These are phyloP conservation scores for Halictus rubicundus DNA, from an alignment of 1,140 invertebrate species.

Conservation along the genomic window DNA sequence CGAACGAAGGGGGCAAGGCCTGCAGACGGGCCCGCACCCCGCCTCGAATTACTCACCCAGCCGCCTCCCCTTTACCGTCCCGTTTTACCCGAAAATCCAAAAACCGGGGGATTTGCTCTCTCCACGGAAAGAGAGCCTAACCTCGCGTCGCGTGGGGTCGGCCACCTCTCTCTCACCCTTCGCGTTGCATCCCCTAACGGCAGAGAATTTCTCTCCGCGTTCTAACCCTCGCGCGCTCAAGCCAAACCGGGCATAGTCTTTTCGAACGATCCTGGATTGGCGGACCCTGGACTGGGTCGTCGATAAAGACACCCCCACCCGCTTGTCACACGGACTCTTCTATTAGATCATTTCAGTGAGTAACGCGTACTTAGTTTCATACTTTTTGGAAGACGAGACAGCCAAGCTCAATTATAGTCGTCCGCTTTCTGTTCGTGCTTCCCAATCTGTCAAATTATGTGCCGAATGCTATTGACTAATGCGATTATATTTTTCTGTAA, in stretches of 20 bases:
- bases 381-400: no score
- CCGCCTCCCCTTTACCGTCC: constrained; percentile 56
- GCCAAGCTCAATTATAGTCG: no score
- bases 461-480: no score
- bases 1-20: constrained; percentile 44
- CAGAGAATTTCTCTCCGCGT: constrained; percentile 22
- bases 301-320: no score
- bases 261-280: no score
- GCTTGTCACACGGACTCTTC: not conserved
- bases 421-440: no score
- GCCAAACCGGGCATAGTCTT: no score
- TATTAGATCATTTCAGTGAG: not conserved
- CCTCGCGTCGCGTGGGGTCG: constrained; percentile 53
- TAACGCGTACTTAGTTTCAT: no score
- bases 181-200: constrained; percentile 30
- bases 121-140: constrained; percentile 48
- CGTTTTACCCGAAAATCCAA: constrained; percentile 67
- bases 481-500: no score
- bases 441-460: no score
- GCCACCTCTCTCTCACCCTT: constrained; percentile 21
- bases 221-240: no score
- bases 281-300: no score
- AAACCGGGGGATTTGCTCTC: constrained; percentile 63
- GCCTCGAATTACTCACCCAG: constrained; percentile 65
- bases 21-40: constrained; percentile 42